Evolutionary conservation across 2,797 vertebrate genomes (phyloP).

Genomic region (Limosa lapponica): DNA sequence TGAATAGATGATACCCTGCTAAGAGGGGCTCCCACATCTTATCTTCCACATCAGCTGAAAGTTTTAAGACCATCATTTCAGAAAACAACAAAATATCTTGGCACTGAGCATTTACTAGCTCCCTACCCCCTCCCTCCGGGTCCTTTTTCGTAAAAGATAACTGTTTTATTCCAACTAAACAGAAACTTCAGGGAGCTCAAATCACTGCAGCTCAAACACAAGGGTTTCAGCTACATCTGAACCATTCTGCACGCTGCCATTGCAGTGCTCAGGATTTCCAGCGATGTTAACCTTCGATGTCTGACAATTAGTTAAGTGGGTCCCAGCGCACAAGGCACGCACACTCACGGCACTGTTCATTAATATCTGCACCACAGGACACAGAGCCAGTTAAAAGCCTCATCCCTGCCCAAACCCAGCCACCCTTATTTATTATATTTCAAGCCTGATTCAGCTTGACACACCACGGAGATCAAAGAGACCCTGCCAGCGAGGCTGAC

Average conservation of each 20-base stretch:
- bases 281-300: not conserved
- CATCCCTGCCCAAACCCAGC: conserved; percentile 33
- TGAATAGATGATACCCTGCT: conserved; percentile 58
- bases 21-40: conserved; percentile 39
- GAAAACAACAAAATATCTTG: conserved; percentile 8
- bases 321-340: not conserved
- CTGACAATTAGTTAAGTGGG: conserved; percentile 46
- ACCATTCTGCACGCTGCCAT: not conserved
- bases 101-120: not conserved
- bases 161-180: not conserved
- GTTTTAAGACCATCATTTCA: not conserved
- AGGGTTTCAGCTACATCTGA: not conserved
- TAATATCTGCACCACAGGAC: conserved; percentile 41
- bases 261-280: not conserved
- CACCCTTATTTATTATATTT: conserved; percentile 36
- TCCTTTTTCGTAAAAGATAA: not conserved
- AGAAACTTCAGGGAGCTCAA: conserved; percentile 18
- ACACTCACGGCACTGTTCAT: not conserved
- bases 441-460: conserved; percentile 54
- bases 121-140: not conserved
- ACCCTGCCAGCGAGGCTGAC: conserved; percentile 12
- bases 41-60: conserved; percentile 5
- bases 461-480: conserved; percentile 50
- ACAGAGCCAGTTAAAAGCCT: conserved; percentile 27
- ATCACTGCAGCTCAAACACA: not conserved